Evolutionary conservation across 2,888 invertebrate genomes (phyloP).

Genomic region (Serripes groenlandicus): DNA sequence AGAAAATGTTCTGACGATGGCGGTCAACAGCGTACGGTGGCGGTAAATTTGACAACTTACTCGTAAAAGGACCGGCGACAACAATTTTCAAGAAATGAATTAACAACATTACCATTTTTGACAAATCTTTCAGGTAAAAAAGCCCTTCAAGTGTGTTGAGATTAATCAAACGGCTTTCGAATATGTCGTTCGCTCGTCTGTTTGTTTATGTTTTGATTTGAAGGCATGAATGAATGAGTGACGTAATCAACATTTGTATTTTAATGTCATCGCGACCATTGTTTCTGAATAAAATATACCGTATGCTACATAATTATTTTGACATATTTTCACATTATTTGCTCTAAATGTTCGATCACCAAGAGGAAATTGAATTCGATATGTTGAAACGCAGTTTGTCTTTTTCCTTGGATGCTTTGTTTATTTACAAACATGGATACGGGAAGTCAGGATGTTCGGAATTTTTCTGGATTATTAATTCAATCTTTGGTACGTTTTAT

Average conservation of each 20-base stretch:
- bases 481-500: too few relatives aligned
- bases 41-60: slow-evolving; percentile 38
- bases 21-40: slow-evolving; percentile 40
- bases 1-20: slow-evolving; percentile 66
- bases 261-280: slow-evolving; percentile 20
- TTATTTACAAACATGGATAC: slow-evolving; percentile 62
- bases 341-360: too few relatives aligned
- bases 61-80: slow-evolving; percentile 2
- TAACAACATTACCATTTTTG: not conserved
- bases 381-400: slow-evolving; percentile 12
- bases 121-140: slow-evolving; percentile 5
- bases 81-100: not conserved
- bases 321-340: not conserved
- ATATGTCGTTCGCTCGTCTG: slow-evolving; percentile 46
- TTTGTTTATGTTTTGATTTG: slow-evolving; percentile 66
- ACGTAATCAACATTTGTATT: slow-evolving; percentile 41
- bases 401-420: slow-evolving; percentile 52
- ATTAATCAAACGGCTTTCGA: not conserved
- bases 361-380: too few relatives aligned
- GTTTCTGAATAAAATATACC: too few relatives aligned
- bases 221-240: slow-evolving; percentile 57
- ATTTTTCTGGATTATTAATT: too few relatives aligned
- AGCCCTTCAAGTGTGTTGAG: not conserved
- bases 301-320: too few relatives aligned
- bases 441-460: slow-evolving; percentile 6